phyloP scores from a whole-genome alignment of 2,888 invertebrate genomes.

The Folsomia candida region DNA sequence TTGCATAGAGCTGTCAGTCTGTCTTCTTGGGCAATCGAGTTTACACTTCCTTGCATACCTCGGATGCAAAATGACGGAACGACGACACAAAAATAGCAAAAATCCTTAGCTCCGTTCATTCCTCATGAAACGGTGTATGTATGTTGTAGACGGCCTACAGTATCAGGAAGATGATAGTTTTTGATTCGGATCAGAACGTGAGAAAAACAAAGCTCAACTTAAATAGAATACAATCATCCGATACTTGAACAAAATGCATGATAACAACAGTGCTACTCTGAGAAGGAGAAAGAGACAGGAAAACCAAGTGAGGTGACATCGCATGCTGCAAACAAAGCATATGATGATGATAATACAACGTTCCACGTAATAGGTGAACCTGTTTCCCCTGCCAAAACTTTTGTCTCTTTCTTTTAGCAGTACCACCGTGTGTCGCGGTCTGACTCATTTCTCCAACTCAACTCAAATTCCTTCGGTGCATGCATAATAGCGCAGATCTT shows the following conservation, averaged over 20 bases:
- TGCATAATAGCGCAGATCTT: neutral
- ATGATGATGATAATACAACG: neutral
- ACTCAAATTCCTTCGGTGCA: neutral
- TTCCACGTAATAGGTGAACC: neutral
- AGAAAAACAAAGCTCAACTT: neutral
- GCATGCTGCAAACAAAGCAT: neutral
- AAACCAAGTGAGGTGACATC: neutral
- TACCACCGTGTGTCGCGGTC: no score
- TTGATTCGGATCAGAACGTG: neutral
- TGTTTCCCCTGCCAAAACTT: neutral
- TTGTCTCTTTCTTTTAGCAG: no score
- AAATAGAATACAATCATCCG: neutral
- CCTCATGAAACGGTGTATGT: no score
- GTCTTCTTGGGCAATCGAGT: no score
- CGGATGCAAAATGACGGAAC: no score
- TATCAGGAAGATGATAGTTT: no score
- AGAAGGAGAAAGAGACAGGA: no score
- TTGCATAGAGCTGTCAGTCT: no score
- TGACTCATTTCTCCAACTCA: neutral
- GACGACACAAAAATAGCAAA: neutral
- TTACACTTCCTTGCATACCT: no score
- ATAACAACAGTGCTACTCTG: neutral
- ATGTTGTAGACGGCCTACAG: no score
- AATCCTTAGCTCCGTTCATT: neutral
- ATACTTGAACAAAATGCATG: neutral